phyloP scores from a whole-genome alignment of 2,888 invertebrate genomes.

The Spialia ferax region DNA sequence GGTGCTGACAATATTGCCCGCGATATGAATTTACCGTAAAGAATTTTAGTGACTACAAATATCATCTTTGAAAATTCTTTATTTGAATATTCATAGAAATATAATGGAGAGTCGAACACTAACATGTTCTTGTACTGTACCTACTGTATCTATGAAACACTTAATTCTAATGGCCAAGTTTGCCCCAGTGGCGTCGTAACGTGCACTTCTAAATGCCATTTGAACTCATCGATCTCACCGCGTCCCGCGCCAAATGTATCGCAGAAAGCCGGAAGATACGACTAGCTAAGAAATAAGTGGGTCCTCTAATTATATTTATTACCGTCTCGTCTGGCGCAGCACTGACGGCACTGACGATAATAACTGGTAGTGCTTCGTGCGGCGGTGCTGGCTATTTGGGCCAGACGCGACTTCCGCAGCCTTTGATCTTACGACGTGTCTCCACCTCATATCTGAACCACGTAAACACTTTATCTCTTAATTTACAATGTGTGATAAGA shows the following conservation, averaged over 20 bases:
- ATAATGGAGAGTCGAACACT: too few species aligned
- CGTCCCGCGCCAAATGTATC: neutral
- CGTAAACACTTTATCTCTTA: neutral
- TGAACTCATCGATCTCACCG: neutral
- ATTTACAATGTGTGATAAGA: neutral
- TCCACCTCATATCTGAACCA: neutral
- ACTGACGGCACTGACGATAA: neutral
- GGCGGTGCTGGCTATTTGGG: slow-evolving; percentile 1
- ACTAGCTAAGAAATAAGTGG: neutral
- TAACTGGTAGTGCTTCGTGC: neutral
- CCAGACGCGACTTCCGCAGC: neutral
- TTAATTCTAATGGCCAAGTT: too few species aligned
- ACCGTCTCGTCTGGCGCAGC: neutral
- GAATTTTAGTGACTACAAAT: too few species aligned
- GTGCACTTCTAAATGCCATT: too few species aligned
- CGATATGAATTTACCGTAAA: too few species aligned
- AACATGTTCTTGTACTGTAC: too few species aligned
- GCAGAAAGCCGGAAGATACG: neutral
- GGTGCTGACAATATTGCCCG: too few species aligned
- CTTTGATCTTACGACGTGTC: neutral
- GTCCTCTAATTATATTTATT: slow-evolving; percentile 22
- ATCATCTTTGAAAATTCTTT: too few species aligned
- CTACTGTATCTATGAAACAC: too few species aligned
- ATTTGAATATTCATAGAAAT: too few species aligned
- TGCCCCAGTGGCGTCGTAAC: too few species aligned